Evolutionary conservation across 2,888 invertebrate genomes (phyloP), one percentile per base, ranked within the genome.

Genomic region (Drosophila falleni): DNA sequence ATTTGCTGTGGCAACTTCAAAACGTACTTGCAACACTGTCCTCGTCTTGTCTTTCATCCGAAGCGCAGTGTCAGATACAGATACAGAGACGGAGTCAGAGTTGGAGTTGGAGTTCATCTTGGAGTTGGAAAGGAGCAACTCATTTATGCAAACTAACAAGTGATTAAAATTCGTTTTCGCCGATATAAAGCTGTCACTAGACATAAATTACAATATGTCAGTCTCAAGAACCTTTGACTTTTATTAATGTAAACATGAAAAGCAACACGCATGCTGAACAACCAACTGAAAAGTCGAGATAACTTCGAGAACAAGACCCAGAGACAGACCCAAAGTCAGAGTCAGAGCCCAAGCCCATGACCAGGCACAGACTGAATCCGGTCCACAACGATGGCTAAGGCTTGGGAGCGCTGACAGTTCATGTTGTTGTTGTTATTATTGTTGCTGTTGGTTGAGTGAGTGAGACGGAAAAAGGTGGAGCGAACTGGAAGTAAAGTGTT

Each of bases 191-290:
- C 87, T 87, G 87, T 87, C 87, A 89, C 86, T 87, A 78, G 73
- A 89, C 84, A 89, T 89, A 87, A 89, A 89, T 87, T 89, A 88
- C 89, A 87, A 87, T 89, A 88, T 89, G 90, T 87, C 87, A 87
- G 90, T 81, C 74, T 88, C 87, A 73, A 87, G 87, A 87, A 87
- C 87, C 87, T 87, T 87, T 87, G 87, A 87, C 87, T 87, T 88
- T 88, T 87, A 87, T 87, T 87, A 89, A 87, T 87, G 89, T 87
- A 89, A 89, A 87, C 87, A 87, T 87, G 87, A 81, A 87, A 84
- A 78, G 89, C 89, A 87, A 87, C 89, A 87, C 88, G 89, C 87
- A 87, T 69, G 85, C 85, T 73, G 80, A 87, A 89, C 85, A 84
- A 65, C 71, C 70, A 69, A 72, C 85, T 85, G 85, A 75, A 68